A percentile compares a stretch with the other conserved stretches of the same genome.
phyloP scores from a whole-genome alignment of 2,888 invertebrate species.

The Drosophila aldrichi region DNA sequence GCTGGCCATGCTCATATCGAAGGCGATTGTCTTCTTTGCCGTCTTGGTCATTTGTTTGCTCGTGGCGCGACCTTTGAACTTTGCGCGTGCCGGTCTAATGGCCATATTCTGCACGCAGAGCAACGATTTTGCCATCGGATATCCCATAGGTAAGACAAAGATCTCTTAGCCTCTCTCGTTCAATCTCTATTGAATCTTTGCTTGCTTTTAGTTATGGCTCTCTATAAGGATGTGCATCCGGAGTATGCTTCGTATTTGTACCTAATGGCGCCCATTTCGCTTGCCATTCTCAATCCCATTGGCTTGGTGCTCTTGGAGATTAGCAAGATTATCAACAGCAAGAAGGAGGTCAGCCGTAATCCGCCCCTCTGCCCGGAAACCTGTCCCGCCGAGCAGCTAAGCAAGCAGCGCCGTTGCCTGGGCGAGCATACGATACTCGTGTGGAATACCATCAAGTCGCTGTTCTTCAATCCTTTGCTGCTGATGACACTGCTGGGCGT shows the following conservation, averaged over 20 bases:
- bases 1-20: constrained; percentile 93
- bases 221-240: constrained; percentile 94
- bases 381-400: constrained; percentile 76
- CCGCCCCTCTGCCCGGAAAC: constrained; percentile 81
- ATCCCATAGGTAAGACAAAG: constrained; percentile 90
- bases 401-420: constrained; percentile 73
- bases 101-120: constrained; percentile 98
- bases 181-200: constrained; percentile 41
- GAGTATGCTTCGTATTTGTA: constrained; percentile 96
- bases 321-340: constrained; percentile 85
- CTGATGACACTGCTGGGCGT: constrained; percentile 97
- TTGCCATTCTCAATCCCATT: constrained; percentile 96
- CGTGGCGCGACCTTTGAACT: constrained; percentile 92
- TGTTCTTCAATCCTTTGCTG: constrained; percentile 94
- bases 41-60: constrained; percentile 92
- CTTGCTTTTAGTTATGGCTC: constrained; percentile 89
- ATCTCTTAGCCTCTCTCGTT: background rate
- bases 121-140: constrained; percentile 98
- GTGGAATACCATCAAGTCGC: constrained; percentile 88
- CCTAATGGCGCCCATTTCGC: constrained; percentile 96
- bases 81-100: constrained; percentile 94
- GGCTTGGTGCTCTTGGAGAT: constrained; percentile 96
- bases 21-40: constrained; percentile 92
- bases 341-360: constrained; percentile 70
- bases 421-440: constrained; percentile 79